Evolutionary conservation across 1,140 invertebrate genomes (phyloP).

Genomic region (Cotesia vestalis): DNA sequence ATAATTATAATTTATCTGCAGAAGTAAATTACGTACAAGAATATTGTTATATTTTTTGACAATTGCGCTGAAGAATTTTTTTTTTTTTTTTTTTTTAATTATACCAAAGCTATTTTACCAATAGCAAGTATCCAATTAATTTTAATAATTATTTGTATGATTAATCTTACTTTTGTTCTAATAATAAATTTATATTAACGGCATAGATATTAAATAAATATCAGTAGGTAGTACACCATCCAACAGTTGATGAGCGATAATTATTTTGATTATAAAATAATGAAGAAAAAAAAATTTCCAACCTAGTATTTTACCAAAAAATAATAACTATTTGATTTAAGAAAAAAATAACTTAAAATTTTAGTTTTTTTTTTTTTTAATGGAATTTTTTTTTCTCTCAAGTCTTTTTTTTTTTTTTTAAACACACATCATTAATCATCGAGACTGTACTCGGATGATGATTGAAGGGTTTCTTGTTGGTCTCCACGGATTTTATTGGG

Average conservation of each 20-base stretch:
- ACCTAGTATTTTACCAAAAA: conserved; percentile 2
- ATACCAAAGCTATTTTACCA: no score
- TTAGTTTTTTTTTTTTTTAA: conserved; percentile 2
- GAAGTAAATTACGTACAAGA: not conserved
- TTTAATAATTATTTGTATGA: not conserved
- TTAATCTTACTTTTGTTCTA: conserved; percentile 1
- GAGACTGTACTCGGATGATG: conserved; percentile 42
- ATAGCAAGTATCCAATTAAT: not conserved
- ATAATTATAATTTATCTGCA: not conserved
- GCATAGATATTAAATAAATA: not conserved
- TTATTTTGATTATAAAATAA: conserved; percentile 8
- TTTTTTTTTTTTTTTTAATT: no score
- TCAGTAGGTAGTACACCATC: conserved; percentile 5
- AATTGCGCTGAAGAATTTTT: no score
- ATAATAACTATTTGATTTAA: no score
- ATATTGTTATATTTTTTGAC: not conserved
- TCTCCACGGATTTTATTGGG: conserved; percentile 40
- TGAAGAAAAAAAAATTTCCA: no score
- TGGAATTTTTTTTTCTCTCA: conserved; percentile 24
- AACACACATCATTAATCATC: conserved; percentile 39
- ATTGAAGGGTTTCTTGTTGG: conserved; percentile 36
- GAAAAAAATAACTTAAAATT: conserved; percentile 21
- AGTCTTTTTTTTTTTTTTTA: conserved; percentile 22
- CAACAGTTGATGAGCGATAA: not conserved
- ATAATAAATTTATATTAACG: not conserved